phyloP scores from a whole-genome alignment of 2,797 vertebrate genomes.

The Darevskia nairensis region DNA sequence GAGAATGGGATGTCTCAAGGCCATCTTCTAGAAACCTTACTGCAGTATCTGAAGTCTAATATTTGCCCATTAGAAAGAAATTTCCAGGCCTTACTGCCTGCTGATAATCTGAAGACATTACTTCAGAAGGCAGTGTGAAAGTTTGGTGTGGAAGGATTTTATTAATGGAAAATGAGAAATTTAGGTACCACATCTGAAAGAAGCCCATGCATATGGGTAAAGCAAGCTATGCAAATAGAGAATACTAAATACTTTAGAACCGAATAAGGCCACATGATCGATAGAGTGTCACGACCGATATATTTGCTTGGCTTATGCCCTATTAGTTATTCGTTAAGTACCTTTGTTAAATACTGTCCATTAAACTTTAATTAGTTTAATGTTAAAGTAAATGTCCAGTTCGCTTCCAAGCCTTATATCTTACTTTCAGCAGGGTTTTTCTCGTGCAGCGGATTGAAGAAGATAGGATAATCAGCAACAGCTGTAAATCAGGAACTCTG shows the following conservation, averaged over 20 bases:
- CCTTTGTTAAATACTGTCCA: no score
- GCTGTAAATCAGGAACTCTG: no score
- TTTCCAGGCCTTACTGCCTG: conserved; percentile 9
- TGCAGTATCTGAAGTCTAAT: conserved; percentile 27
- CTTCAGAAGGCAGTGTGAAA: neutral
- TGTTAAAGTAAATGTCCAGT: no score
- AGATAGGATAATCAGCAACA: no score
- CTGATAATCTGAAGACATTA: conserved; percentile 3
- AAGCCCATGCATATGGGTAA: neutral
- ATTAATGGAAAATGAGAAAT: neutral
- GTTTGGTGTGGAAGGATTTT: neutral
- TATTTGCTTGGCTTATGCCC: neutral
- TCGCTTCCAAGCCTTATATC: no score
- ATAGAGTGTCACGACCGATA: neutral
- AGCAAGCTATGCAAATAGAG: neutral
- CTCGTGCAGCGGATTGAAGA: no score
- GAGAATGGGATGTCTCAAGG: neutral
- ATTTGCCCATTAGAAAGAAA: conserved; percentile 38
- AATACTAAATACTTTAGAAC: neutral
- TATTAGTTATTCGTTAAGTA: conserved; percentile 9
- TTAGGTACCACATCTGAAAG: conserved; percentile 10
- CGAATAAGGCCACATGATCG: neutral
- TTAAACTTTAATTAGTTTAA: no score
- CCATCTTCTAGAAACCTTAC: conserved; percentile 35
- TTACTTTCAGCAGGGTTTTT: no score